Base-by-base conservation (phyloP, 37 sponge, comb jelly and placozoan genomes). In the Hexactinellida sp. region DNA sequence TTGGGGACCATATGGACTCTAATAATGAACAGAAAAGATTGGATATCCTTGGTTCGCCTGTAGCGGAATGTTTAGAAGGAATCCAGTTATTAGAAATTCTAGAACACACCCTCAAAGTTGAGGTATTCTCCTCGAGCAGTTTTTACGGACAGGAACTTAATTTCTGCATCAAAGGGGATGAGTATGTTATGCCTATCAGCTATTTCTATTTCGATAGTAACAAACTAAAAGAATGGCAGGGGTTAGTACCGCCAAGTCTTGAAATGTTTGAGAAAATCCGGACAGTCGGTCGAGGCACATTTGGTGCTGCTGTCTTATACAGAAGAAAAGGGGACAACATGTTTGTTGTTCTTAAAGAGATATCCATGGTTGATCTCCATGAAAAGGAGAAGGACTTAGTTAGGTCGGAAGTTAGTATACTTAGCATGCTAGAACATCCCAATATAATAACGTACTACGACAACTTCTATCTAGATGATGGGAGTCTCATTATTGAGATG, bases 401-500 rank as follows among this genome's bases (percentile, higher is more conserved):
- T 13, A 37, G 95, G 38, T 95, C 92, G 51, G 99, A 98, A 88
- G 94, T 94, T 36, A 30, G 55, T 30, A 91, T 98, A 10, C 85
- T 98, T 32, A 83, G 87, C 23, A 90, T 91, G 86, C 87, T 98
- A 82, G 93, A 98, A 55, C 99, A 98, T 39, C 99, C 99, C 36
- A 90, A 98, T 88, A 98, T 98, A 54, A 91, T 98, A 86, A 90
- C 91, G 76, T 95, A 93, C 88, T 95, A 98, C 38, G 99, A 98
- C 86, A 93, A 89, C 89, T 98, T 98, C 89, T 94, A 98, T 83
- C 5, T 10, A 63, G 94, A 98, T 87, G 94, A 93, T 82, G 99
- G 99, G 23, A 91, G 87, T 28, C 90, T 98, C 35, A 98, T 98
- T 92, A 98, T 98, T 38, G 99, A 98, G 86, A 98, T 98, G 99